Evolutionary conservation across 2,888 invertebrate genomes (phyloP), one percentile per base, ranked within the genome.

Genomic region (Drosophila meridionalis): DNA sequence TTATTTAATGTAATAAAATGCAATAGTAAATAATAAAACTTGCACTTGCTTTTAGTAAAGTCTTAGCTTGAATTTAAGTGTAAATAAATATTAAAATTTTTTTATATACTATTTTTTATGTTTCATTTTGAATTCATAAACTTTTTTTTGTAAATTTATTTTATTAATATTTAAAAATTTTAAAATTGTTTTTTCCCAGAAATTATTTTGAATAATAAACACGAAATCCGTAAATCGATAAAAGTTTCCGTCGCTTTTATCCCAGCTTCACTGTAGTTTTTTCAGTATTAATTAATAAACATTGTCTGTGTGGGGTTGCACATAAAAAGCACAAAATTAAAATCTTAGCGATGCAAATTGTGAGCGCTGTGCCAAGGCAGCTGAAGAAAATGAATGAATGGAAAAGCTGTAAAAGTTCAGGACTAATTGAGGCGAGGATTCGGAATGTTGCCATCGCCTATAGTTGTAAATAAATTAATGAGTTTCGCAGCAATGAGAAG

Each of bases 381-480:
- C 47, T 3, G 32, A 56, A 36, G 52, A 57, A 55, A 69, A 28
- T 26, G 20, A 58, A 40, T 26, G 34, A 50, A 7, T 3, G 3
- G 11, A 57, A 40, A 55, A 47, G 61, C 47, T 60, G 61, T 60
- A 55, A 75, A 67, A 75, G 66, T 78, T 73, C 60, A 47, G 43
- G 62, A 65, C 62, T 64, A 73, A 70, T 60, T 69, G 74, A 48
- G 58, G 69, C 67, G 69, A 73, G 53, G 38, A 48, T 58, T 34
- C 30, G 38, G 28, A 53, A 55, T 30, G n/a, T 50, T 56, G 34
- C 34, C 14, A 28, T 9, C 38, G 48, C 62, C 36, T 47, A 56
- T 47, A 53, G 55, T 66, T 61, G 26, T 65, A 50, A 70, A 76
- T 75, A 76, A 84, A 80, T 81, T 63, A 84, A 80, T 80, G 81